These are phyloP conservation scores for Anabacerthia variegaticeps DNA, from an alignment of 2,797 vertebrate genomes.

Conservation along the genomic window DNA sequence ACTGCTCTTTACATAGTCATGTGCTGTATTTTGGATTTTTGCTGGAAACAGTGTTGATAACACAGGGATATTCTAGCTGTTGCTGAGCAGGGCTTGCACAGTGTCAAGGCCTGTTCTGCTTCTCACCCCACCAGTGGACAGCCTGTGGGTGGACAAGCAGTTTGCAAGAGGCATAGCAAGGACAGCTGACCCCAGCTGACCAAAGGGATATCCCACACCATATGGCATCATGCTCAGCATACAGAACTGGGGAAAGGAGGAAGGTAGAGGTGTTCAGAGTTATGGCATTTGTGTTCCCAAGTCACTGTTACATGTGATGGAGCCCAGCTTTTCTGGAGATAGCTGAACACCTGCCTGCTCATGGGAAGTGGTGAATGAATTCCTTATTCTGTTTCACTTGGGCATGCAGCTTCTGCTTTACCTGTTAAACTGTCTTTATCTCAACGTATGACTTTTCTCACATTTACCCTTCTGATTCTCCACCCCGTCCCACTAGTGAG, in stretches of 20 bases:
- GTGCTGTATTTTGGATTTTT: background rate
- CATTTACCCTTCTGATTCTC: background rate
- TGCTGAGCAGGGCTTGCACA: background rate
- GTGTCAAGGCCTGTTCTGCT: background rate
- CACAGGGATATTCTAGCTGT: background rate
- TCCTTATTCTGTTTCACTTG: background rate
- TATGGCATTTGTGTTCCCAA: background rate
- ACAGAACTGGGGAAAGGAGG: background rate
- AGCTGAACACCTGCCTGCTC: background rate
- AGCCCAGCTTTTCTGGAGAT: background rate
- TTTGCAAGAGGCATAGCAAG: background rate
- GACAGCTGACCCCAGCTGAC: background rate
- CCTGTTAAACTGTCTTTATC: background rate
- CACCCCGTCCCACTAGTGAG: background rate
- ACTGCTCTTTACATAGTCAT: background rate
- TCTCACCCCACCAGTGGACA: background rate
- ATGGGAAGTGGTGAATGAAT: background rate
- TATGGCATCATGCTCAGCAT: background rate
- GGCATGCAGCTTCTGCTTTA: background rate
- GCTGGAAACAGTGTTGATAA: background rate
- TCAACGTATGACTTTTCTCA: background rate
- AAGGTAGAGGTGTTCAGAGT: background rate
- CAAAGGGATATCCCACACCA: background rate
- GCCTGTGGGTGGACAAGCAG: background rate
- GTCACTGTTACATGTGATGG: background rate